Percentiles rank a stretch among this genome's conserved stretches.
These are phyloP conservation scores for Yponomeuta cagnagella DNA, from an alignment of 2,888 invertebrate genomes.

Conservation along the genomic window DNA sequence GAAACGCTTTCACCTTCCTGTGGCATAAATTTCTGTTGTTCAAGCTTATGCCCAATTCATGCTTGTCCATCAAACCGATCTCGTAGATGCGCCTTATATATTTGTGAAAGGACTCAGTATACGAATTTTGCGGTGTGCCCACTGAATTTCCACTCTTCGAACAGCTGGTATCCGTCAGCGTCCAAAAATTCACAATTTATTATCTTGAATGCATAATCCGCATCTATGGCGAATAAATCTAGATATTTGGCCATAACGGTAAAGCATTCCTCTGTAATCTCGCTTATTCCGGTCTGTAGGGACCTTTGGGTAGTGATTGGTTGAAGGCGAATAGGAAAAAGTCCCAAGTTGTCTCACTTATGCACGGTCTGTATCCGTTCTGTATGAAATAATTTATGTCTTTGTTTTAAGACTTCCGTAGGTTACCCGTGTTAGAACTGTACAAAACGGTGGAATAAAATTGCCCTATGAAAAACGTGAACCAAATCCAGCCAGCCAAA, in stretches of 20 bases:
- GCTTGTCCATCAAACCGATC: not conserved
- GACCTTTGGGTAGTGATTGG: not conserved
- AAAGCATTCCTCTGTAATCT: not conserved
- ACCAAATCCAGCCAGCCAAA: conserved; percentile 24
- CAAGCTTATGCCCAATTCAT: not conserved
- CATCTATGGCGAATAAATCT: conserved; percentile 7
- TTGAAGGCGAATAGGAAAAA: conserved; percentile 11
- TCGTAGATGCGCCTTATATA: not conserved
- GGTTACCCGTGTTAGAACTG: conserved; percentile 20
- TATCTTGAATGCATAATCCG: conserved; percentile 7
- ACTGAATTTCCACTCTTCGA: conserved; percentile 8
- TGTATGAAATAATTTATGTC: conserved; percentile 3
- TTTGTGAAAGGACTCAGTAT: conserved; percentile 15
- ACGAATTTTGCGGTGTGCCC: conserved; percentile 12
- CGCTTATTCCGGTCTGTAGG: not conserved
- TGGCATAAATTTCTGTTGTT: not conserved
- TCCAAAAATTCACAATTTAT: conserved; percentile 2
- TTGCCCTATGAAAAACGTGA: conserved; percentile 21
- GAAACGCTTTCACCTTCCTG: not conserved
- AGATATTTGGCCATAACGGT: not conserved
- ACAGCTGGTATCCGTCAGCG: not conserved
- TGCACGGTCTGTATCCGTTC: not conserved
- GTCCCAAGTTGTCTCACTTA: not conserved
- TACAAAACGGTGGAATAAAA: conserved; percentile 24
- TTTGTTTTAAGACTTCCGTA: not conserved